Base-by-base conservation (phyloP, 2,797 vertebrate genomes). In the Cygnus olor region DNA sequence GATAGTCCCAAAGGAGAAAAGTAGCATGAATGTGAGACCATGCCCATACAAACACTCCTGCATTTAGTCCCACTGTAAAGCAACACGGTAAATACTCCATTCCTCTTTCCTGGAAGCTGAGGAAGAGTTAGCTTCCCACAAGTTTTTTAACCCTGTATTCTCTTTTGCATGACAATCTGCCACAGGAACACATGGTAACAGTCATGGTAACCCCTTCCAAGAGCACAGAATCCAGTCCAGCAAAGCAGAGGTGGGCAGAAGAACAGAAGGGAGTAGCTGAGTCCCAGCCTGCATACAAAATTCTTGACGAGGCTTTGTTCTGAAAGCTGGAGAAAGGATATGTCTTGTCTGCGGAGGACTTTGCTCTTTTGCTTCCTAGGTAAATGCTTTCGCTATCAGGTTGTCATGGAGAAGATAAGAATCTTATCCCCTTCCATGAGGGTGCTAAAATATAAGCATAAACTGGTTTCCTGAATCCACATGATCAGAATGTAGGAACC, bases 271-370 rank as follows among this genome's bases (percentile, higher is more conserved):
- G 8, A 79, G 8, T 4, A 80, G 28, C 18, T 54, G 24, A 79
- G 8, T 57, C 78, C 30, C n/a, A 89, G 40, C 24, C 27, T 44
- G 9, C 14, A 18, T 5, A 2, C 16, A 81, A 54, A 12, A 11
- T 82, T 79, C 38, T 66, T 44, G 32, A 44, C 25, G 12, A 58
- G 10, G 34, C 5, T 69, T 81, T 51, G 53, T 57, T 70, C 56
- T 0, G 0, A 63, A 63, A 38, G 4, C 18, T 30, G 66, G 18
- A 36, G 89, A 66, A 88, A 88, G 14, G 18, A n/a, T 8, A 7
- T 34, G 22, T 85, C 80, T n/a, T 68, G 14, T 12, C 36, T 47
- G 22, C 77, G 51, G 14, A 76, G 9, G 11, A 15, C 3, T 82
- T 89, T 24, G 13, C 8, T 92, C 13, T 84, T 69, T 32, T 65